A percentile compares a stretch with the other conserved stretches of the same genome.
Conservation (phyloP, 2,113 vertebrate genomes). For the Zapornia atra region DNA sequence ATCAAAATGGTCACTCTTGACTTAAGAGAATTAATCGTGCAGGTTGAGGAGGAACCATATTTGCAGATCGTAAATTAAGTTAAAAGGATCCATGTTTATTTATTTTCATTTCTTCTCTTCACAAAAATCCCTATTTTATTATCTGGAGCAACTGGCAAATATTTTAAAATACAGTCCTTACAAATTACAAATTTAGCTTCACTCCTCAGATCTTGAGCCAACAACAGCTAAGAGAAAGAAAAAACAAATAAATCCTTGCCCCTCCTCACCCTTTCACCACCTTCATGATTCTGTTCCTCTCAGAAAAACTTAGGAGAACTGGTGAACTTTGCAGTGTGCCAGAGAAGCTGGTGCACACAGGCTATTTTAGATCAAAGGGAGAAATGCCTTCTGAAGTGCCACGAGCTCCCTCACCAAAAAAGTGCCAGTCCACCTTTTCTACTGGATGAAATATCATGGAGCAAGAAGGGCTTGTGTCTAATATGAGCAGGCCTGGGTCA, state of each 20-base stretch:
- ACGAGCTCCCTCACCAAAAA: neutral
- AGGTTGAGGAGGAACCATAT: neutral
- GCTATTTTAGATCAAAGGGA: conserved; percentile 42
- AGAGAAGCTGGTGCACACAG: neutral
- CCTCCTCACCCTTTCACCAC: conserved; percentile 23
- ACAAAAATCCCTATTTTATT: conserved; percentile 48
- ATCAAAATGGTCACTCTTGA: neutral
- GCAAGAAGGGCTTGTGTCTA: neutral
- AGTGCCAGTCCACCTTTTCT: neutral
- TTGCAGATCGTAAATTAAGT: conserved; percentile 53
- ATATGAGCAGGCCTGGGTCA: neutral
- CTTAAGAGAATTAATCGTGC: conserved; percentile 19
- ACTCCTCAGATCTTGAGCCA: conserved; percentile 41
- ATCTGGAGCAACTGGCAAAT: conserved; percentile 37
- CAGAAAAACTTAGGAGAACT: conserved; percentile 38
- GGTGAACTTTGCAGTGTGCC: neutral
- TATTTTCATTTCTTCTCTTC: conserved; percentile 44
- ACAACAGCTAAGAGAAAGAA: conserved; percentile 22
- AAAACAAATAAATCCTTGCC: conserved; percentile 49
- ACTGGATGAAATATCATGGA: neutral
- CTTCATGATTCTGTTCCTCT: neutral
- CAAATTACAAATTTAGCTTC: conserved; percentile 41
- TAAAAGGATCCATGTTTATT: conserved; percentile 36
- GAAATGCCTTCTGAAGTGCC: conserved; percentile 5
- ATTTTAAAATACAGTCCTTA: conserved; percentile 16